Base-by-base conservation (phyloP, 2,113 vertebrate species). In the Hemiprocne comata region DNA sequence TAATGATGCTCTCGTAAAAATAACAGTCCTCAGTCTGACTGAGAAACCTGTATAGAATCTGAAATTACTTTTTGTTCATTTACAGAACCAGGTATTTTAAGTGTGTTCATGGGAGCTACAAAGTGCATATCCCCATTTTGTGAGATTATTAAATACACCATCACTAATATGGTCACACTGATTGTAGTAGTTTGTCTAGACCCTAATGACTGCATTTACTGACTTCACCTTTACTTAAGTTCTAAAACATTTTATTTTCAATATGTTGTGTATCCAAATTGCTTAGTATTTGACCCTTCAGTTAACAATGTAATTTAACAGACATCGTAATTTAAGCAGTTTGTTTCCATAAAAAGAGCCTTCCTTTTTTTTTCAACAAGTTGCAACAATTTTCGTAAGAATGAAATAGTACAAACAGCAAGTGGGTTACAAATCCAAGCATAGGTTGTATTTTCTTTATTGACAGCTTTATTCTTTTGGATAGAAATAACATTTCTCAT, bases 361-460 rank as follows among this genome's bases (percentile, higher is more conserved):
- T 62, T 26, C n/a, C 17, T 10, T 67, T 64, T 89, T 79, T 75
- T 66, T 42, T 28, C n/a, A 86, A 66, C 29, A 82, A 93, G 73
- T 54, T 92, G 72, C 72, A 92, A 87, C 50, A 85, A 50, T 42
- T 89, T 90, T 58, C 14, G 1, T 54, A 87, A 76, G 36, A 96
- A 89, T 71, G 11, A 95, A 87, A 74, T 79, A 88, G 83, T 78
- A 95, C 87, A 96, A 95, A 95, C 23, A 85, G 82, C 34, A 81
- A 95, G 38, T 83, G 65, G 65, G 67, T 71, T 95, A 96, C 86
- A 96, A 95, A 91, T 89, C 55, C 95, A 94, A 96, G 34, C 58
- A 91, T 23, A 86, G 33, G 81, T 78, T 62, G 31, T 53, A 89
- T 92, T 92, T 91, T 58, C 72, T 96, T 96, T 95, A 96, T 94